These are phyloP conservation scores for Bos taurus DNA, from an alignment of 2,113 vertebrate species.

Conservation along the genomic window DNA sequence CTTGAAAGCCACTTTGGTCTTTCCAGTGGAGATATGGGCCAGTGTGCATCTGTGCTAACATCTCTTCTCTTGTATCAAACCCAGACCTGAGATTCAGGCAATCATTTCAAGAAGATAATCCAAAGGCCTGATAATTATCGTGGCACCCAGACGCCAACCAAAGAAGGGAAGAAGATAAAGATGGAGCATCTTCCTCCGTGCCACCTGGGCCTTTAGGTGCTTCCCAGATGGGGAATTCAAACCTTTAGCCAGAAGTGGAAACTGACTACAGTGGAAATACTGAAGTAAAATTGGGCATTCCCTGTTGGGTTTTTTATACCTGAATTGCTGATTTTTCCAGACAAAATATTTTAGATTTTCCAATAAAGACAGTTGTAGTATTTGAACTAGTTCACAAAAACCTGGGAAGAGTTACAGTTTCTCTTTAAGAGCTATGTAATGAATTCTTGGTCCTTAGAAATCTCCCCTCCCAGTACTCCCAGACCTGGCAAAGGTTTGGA, in stretches of 20 bases:
- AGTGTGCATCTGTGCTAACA: neutral
- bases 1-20: neutral
- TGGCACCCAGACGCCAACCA: neutral
- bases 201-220: neutral
- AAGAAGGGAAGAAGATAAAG: neutral
- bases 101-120: slow-evolving; percentile 16
- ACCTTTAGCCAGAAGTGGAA: neutral
- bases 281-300: neutral
- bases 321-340: slow-evolving; percentile 18
- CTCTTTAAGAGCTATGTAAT: neutral
- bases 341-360: neutral
- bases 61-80: slow-evolving; percentile 25
- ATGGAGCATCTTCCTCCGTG: neutral
- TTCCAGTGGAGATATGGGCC: neutral
- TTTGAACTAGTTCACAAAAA: neutral
- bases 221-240: neutral
- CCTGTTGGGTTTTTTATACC: neutral
- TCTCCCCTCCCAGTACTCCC: neutral
- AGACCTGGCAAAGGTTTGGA: neutral
- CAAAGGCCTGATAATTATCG: neutral
- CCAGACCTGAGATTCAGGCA: slow-evolving; percentile 56
- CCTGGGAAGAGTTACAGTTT: neutral
- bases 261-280: neutral
- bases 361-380: slow-evolving; percentile 16
- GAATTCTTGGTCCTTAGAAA: neutral